These are phyloP conservation scores for Eretmochelys imbricata DNA, from an alignment of 2,113 vertebrate species.

Conservation along the genomic window DNA sequence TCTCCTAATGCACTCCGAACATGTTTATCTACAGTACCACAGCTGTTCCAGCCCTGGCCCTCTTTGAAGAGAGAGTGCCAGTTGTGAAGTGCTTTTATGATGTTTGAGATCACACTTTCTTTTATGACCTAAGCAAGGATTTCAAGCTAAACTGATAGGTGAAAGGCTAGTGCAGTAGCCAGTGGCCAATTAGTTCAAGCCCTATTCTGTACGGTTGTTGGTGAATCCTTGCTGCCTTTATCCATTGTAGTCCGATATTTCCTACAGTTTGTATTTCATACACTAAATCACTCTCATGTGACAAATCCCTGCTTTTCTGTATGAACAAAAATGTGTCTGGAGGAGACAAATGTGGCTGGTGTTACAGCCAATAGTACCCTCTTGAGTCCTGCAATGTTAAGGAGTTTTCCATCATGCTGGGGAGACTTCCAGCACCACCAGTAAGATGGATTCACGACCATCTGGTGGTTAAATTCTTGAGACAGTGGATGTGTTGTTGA, in stretches of 20 bases:
- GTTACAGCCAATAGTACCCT: neutral
- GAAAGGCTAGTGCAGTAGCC: neutral
- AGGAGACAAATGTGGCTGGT: neutral
- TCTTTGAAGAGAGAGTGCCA: slow-evolving; percentile 16
- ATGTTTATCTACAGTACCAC: slow-evolving; percentile 65
- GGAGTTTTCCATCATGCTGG: neutral
- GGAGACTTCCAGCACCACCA: neutral
- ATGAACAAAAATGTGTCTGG: neutral
- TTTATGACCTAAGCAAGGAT: neutral
- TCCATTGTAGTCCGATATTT: neutral
- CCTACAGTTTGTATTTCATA: neutral
- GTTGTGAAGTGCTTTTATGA: slow-evolving; percentile 51
- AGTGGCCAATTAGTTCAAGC: neutral
- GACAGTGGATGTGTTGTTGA: neutral
- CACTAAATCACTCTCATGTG: neutral
- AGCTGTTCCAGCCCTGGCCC: slow-evolving; percentile 64
- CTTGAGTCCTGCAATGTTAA: neutral
- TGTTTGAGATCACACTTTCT: neutral
- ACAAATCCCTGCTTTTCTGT: neutral
- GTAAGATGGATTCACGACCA: neutral
- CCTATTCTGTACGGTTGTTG: neutral
- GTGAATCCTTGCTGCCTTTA: neutral
- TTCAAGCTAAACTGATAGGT: neutral
- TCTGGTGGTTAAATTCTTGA: neutral
- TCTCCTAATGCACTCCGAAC: slow-evolving; percentile 47